Evolutionary conservation across 2,797 vertebrate species (phyloP).

Genomic region (Neosilurus hyrtlii): DNA sequence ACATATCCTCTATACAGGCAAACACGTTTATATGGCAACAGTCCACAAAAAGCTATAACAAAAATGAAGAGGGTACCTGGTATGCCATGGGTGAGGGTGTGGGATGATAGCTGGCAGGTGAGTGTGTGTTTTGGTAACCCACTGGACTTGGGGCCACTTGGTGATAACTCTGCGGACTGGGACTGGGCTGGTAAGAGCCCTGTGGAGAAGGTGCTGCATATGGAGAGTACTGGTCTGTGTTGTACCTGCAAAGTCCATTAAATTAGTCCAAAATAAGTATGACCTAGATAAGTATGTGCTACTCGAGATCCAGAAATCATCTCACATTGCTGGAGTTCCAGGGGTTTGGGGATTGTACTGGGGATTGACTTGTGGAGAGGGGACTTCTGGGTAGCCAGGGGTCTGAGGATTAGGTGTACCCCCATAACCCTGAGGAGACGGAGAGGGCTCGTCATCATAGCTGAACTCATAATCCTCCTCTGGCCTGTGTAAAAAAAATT

Average conservation of each 20-base stretch:
- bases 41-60: background rate
- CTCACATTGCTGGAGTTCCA: constrained; percentile 93
- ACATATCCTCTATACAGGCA: background rate
- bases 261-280: background rate
- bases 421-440: constrained; percentile 90
- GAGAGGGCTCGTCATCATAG: constrained; percentile 90
- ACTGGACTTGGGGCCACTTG: constrained; percentile 92
- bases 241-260: constrained; percentile 77
- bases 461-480: constrained; percentile 92
- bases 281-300: background rate
- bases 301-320: constrained; percentile 15
- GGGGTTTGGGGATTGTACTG: constrained; percentile 95
- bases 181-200: constrained; percentile 94
- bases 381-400: constrained; percentile 90
- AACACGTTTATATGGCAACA: background rate
- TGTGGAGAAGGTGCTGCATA: constrained; percentile 91
- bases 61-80: constrained; percentile 73
- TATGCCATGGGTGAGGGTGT: constrained; percentile 94
- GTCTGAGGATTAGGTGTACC: constrained; percentile 93
- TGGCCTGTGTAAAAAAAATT: constrained; percentile 65
- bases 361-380: constrained; percentile 90
- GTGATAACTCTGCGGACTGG: constrained; percentile 93
- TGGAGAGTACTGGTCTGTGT: constrained; percentile 94
- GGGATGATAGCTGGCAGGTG: constrained; percentile 92
- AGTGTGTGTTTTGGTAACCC: constrained; percentile 93